Evolutionary conservation across 2,888 invertebrate species (phyloP).

Genomic region (Orthonevra nobilis): DNA sequence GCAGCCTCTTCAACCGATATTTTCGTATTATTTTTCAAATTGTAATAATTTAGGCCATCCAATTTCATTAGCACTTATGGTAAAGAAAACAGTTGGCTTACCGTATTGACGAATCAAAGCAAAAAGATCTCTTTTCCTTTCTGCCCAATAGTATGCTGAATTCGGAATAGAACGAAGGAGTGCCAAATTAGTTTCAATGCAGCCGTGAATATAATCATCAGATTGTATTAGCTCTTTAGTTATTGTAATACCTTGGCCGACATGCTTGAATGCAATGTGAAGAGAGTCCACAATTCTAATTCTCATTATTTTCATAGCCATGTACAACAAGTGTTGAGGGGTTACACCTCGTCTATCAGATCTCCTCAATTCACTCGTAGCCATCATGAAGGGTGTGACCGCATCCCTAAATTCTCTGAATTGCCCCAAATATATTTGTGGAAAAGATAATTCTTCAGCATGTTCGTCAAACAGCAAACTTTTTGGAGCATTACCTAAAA

Average conservation of each 20-base stretch:
- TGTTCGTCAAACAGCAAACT: slow-evolving; percentile 77
- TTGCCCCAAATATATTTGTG: slow-evolving; percentile 77
- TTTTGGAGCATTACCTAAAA: too few species aligned
- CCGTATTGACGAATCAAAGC: background rate
- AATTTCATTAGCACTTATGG: background rate
- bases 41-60: background rate
- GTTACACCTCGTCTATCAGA: slow-evolving; percentile 74
- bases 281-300: slow-evolving; percentile 49
- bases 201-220: background rate
- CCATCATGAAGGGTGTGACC: slow-evolving; percentile 60
- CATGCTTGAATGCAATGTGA: background rate
- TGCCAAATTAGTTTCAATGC: background rate
- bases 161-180: background rate
- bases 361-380: slow-evolving; percentile 45
- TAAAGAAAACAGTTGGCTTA: background rate
- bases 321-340: slow-evolving; percentile 48
- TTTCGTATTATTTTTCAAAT: too few species aligned
- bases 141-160: background rate
- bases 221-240: background rate
- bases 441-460: slow-evolving; percentile 79
- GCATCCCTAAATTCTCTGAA: slow-evolving; percentile 72
- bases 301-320: slow-evolving; percentile 77
- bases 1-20: slow-evolving; percentile 28
- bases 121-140: background rate
- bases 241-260: background rate